These are phyloP conservation scores for Agelas oroides DNA, from an alignment of 37 sponge, comb jelly and placozoan genomes.

Conservation along the genomic window DNA sequence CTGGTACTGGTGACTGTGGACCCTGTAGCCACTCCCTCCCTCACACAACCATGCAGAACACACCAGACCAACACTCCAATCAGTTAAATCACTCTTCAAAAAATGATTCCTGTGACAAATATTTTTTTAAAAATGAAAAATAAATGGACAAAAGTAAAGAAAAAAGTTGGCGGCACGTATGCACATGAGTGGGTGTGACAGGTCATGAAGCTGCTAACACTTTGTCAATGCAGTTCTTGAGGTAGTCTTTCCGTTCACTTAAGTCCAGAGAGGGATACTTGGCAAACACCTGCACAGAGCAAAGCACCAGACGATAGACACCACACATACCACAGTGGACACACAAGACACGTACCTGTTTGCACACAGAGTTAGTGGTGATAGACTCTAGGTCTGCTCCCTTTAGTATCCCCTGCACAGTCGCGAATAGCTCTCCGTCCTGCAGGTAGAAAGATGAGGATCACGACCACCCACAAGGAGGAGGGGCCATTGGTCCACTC, in stretches of 20 bases:
- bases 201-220: background rate
- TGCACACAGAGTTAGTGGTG: constrained; percentile 27
- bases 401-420: background rate
- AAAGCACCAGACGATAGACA: no score
- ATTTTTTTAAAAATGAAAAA: no score
- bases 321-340: no score
- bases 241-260: constrained; percentile 4
- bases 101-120: no score
- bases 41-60: no score
- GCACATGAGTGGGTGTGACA: background rate
- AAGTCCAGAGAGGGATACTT: constrained; percentile 16
- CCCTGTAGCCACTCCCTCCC: no score
- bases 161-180: no score
- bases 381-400: constrained; percentile 9
- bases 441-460: background rate
- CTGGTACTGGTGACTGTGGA: constrained; percentile 8
- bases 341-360: background rate
- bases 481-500: background rate
- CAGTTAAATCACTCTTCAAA: no score
- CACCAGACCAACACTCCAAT: no score
- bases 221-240: constrained; percentile 13
- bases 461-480: no score
- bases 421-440: background rate
- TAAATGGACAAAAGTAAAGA: no score
- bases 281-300: background rate